Conservation (phyloP, 2,888 invertebrate species). For the Apamea anceps region DNA sequence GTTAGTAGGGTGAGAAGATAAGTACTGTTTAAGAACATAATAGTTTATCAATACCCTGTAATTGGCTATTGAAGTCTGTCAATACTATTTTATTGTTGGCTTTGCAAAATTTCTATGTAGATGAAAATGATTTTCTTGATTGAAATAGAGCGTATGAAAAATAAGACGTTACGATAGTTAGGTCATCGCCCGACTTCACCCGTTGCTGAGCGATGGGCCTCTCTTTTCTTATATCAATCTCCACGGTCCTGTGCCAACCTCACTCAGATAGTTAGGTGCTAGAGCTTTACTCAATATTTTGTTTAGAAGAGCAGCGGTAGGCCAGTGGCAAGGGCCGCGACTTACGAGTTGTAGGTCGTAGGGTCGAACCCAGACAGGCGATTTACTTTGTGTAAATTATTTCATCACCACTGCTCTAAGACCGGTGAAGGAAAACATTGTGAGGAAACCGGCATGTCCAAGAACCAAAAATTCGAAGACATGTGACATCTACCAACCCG, state of each 20-base stretch:
- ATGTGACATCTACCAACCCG: too few relatives aligned
- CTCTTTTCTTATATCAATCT: neutral
- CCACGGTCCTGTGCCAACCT: neutral
- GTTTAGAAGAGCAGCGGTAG: neutral
- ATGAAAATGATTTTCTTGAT: too few relatives aligned
- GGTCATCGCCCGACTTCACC: too few relatives aligned
- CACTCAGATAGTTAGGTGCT: neutral
- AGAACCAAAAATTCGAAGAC: too few relatives aligned
- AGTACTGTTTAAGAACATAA: too few relatives aligned
- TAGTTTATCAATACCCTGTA: constrained; percentile 1
- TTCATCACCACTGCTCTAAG: too few relatives aligned
- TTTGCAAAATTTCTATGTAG: neutral
- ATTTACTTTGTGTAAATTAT: too few relatives aligned
- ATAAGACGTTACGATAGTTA: neutral
- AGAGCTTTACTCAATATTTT: neutral
- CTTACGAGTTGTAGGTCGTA: too few relatives aligned
- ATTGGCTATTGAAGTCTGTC: neutral
- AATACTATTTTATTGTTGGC: neutral
- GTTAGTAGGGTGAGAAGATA: constrained; percentile 33
- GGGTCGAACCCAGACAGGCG: too few relatives aligned
- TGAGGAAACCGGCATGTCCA: too few relatives aligned
- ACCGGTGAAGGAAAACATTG: too few relatives aligned
- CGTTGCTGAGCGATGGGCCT: neutral
- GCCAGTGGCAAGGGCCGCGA: too few relatives aligned
- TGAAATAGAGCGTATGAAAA: neutral